phyloP scores from a whole-genome alignment of 2,888 invertebrate genomes.

The Epinotia brunnichana region DNA sequence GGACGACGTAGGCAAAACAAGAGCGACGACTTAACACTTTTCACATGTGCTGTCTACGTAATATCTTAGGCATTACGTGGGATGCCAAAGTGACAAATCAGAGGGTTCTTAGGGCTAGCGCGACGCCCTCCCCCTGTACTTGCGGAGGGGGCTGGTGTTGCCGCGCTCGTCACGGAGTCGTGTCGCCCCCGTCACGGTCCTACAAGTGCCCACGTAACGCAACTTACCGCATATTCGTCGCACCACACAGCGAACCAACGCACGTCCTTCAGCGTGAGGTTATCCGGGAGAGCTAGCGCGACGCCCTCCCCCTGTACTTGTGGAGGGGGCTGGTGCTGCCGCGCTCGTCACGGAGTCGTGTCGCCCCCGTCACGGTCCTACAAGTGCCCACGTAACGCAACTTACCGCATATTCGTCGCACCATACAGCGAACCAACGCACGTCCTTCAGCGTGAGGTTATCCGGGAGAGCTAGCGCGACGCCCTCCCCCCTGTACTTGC shows the following conservation, averaged over 20 bases:
- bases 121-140: constrained; percentile 90
- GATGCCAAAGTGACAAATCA: too few species aligned
- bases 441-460: constrained; percentile 86
- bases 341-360: too few species aligned
- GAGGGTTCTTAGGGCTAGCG: constrained; percentile 92
- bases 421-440: constrained; percentile 96
- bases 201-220: constrained; percentile 93
- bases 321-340: too few species aligned
- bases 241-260: constrained; percentile 97
- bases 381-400: constrained; percentile 91
- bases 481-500: constrained; percentile 89
- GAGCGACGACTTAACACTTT: too few species aligned
- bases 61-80: too few species aligned
- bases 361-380: constrained; percentile 69
- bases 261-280: constrained; percentile 91
- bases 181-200: constrained; percentile 85
- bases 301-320: too few species aligned
- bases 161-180: constrained; percentile 93
- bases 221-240: constrained; percentile 93
- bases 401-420: constrained; percentile 94
- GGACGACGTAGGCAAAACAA: too few species aligned
- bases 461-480: constrained; percentile 94
- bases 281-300: constrained; percentile 76
- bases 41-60: too few species aligned
- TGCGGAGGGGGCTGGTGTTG: constrained; percentile 88